Percentiles rank a stretch among this genome's conserved stretches.
Evolutionary conservation across 2,888 invertebrate genomes (phyloP).

Genomic region (Drosophila pseudotalamancana): DNA sequence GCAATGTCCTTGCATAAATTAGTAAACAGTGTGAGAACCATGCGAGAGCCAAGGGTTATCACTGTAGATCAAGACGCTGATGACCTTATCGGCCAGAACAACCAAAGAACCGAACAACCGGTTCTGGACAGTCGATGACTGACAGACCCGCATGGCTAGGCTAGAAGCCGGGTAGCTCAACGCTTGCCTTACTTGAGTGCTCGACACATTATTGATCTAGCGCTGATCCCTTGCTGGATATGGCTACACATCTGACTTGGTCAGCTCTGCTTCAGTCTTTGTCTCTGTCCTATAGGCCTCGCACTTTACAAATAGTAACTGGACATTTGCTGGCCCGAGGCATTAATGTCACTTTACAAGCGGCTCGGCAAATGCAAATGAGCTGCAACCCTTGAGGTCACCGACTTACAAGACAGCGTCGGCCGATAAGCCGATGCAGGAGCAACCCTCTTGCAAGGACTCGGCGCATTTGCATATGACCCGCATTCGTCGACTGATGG

Average conservation of each 20-base stretch:
- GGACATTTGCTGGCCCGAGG: conserved; percentile 56
- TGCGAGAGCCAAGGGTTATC: conserved; percentile 63
- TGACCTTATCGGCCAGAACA: conserved; percentile 71
- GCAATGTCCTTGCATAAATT: conserved; percentile 83
- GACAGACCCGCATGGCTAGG: conserved; percentile 62
- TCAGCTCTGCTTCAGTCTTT: conserved; percentile 40
- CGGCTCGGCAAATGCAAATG: conserved; percentile 64
- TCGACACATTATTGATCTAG: conserved; percentile 47
- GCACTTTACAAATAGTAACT: conserved; percentile 41
- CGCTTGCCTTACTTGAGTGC: conserved; percentile 45
- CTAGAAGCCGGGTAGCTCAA: background rate
- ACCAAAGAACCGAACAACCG: conserved; percentile 61
- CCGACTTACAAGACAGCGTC: conserved; percentile 61
- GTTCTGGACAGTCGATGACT: conserved; percentile 77
- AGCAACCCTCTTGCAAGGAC: conserved; percentile 57
- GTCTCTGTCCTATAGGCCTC: background rate
- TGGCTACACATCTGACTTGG: conserved; percentile 40
- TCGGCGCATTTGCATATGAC: conserved; percentile 67
- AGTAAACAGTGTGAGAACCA: conserved; percentile 69
- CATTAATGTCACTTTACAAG: conserved; percentile 57
- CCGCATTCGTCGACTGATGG: conserved; percentile 61
- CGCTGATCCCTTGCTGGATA: conserved; percentile 19
- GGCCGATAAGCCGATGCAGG: conserved; percentile 30
- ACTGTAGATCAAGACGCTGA: conserved; percentile 36
- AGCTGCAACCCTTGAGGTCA: conserved; percentile 64